Percentiles rank a stretch among this genome's conserved stretches.
These are phyloP conservation scores for Aelia acuminata DNA, from an alignment of 2,888 invertebrate genomes.

Conservation along the genomic window DNA sequence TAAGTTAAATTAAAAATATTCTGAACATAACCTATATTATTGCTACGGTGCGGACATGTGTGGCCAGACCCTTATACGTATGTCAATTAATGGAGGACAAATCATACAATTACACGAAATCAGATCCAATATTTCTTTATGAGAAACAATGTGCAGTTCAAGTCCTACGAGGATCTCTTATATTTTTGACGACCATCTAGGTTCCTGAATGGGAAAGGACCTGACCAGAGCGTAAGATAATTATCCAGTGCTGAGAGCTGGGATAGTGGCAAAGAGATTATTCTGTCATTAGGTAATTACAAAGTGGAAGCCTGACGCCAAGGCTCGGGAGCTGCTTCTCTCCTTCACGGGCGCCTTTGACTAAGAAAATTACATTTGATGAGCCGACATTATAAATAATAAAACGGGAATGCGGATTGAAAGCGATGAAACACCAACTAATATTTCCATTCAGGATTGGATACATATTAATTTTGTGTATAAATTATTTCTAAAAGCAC, in stretches of 20 bases:
- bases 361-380: slow-evolving; percentile 48
- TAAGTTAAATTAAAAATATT: too few relatives aligned
- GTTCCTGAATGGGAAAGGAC: background rate
- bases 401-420: background rate
- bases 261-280: slow-evolving; percentile 46
- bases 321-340: background rate
- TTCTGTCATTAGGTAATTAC: slow-evolving; percentile 51
- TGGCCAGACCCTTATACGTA: too few relatives aligned
- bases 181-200: too few relatives aligned
- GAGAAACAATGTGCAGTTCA: too few relatives aligned
- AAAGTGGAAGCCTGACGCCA: slow-evolving; percentile 7
- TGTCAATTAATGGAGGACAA: too few relatives aligned
- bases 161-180: too few relatives aligned
- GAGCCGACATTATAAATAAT: slow-evolving; percentile 18
- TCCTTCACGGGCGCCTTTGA: slow-evolving; percentile 1
- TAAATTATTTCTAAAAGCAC: too few relatives aligned
- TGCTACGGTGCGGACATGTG: too few relatives aligned
- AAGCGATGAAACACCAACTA: background rate
- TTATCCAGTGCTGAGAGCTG: background rate
- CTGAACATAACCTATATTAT: too few relatives aligned
- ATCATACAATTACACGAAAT: too few relatives aligned
- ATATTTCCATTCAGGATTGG: background rate
- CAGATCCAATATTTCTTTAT: too few relatives aligned
- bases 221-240: background rate
- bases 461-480: too few relatives aligned